Percentiles rank a stretch among this genome's conserved stretches.
phyloP scores from a whole-genome alignment of 2,888 invertebrate genomes.

The Ectemnius cavifrons region DNA sequence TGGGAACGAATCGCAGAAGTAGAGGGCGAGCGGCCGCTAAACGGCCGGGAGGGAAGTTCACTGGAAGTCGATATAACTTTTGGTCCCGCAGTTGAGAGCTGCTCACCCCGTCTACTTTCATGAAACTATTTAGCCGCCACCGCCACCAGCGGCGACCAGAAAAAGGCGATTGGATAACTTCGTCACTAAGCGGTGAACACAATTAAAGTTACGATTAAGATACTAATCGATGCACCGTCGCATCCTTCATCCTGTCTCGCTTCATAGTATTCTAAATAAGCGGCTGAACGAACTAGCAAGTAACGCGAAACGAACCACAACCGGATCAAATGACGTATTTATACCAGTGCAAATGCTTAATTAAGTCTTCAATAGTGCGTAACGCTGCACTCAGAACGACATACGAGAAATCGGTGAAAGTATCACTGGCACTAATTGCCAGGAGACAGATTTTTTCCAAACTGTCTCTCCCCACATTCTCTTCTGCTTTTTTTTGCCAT shows the following conservation, averaged over 20 bases:
- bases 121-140: conserved; percentile 51
- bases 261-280: conserved; percentile 24
- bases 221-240: conserved; percentile 46
- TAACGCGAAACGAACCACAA: not conserved
- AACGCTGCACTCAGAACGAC: not conserved
- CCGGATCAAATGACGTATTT: not conserved
- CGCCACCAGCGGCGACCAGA: conserved; percentile 39
- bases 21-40: conserved; percentile 21
- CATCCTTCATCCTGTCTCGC: conserved; percentile 11
- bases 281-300: not conserved
- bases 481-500: too few relatives aligned
- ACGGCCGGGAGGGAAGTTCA: conserved; percentile 29
- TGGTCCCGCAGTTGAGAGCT: conserved; percentile 26
- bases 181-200: conserved; percentile 52
- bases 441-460: too few relatives aligned
- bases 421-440: too few relatives aligned
- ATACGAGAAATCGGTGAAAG: too few relatives aligned
- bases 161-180: conserved; percentile 54
- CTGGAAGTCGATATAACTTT: conserved; percentile 46
- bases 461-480: too few relatives aligned
- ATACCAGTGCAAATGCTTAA: too few relatives aligned
- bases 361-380: too few relatives aligned
- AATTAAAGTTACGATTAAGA: conserved; percentile 53
- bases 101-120: conserved; percentile 22
- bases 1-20: conserved; percentile 33